Percentiles rank a stretch among this genome's conserved stretches.
phyloP scores from a whole-genome alignment of 2,113 vertebrate genomes.

The Brevimyrus niger region DNA sequence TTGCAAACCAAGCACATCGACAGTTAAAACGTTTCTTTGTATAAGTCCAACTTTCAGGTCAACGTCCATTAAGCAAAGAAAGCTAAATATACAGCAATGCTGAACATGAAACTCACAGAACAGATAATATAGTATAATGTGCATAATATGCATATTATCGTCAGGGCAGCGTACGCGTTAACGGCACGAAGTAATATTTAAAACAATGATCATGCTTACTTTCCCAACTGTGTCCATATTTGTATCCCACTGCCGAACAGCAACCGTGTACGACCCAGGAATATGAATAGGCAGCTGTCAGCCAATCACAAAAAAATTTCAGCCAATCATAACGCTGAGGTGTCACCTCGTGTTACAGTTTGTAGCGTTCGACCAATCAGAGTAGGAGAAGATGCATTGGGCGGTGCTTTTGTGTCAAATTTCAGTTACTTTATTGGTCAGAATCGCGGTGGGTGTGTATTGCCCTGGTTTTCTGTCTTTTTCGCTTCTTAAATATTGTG shows the following conservation, averaged over 20 bases:
- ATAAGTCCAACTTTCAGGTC: neutral
- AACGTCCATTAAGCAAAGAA: neutral
- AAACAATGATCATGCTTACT: slow-evolving; percentile 41
- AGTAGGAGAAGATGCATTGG: neutral
- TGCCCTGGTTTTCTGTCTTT: neutral
- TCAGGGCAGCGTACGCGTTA: neutral
- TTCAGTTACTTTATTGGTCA: neutral
- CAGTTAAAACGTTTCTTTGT: neutral
- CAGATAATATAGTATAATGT: neutral
- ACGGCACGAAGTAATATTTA: neutral
- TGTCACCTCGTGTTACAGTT: neutral
- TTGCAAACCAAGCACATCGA: neutral
- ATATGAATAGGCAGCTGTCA: neutral
- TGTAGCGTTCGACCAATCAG: neutral
- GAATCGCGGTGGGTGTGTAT: neutral
- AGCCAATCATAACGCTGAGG: neutral
- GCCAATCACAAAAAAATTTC: neutral
- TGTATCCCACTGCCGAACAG: neutral
- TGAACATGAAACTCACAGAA: neutral
- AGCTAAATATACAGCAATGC: neutral
- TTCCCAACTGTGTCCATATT: slow-evolving; percentile 59
- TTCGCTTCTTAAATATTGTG: neutral
- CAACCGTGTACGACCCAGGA: neutral
- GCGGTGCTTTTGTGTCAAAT: neutral
- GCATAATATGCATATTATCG: neutral